Evolutionary conservation across 23 tunicate species (phyloP), one percentile per base, ranked within the genome.

Genomic region (Trididemnum miniatum): DNA sequence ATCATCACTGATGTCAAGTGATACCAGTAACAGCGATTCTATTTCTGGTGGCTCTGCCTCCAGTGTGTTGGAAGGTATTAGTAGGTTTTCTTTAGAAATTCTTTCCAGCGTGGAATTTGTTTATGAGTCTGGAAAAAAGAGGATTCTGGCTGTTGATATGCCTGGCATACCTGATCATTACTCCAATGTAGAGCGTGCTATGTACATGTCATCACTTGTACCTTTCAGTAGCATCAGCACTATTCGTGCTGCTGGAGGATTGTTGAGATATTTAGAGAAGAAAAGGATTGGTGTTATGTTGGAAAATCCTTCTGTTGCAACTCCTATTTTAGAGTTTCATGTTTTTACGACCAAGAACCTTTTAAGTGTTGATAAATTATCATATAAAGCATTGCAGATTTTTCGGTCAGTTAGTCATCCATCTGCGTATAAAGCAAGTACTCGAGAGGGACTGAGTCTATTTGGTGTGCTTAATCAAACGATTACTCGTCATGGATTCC

Each of bases 401-500:
- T 93, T 93, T 54, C 65, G 74, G 39, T 57, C 75, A 79, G 80
- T 88, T 0, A 76, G 80, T 66, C 98, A 93, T 40, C 98, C 98
- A 1, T 84, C 98, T 20, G 89, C 86, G 1, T 84, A 57, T 28
- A 93, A 93, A 40, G 26, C 62, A 3, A 79, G 85, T 23, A 79
- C 85, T 2, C 82, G 79, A 40, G 98, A 93, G 80, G 92, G 98
- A 34, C 65, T 93, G 29, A 93, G 98, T 84, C 63, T 93, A 25
- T 88, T 93, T 84, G 89, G 86, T 0, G 59, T 93, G 29, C 57
- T 93, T 40, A 88, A 93, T 39, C 71, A 89, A 22, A 88, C 98
- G 0, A 80, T 39, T 27, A 89, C 98, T 65, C 24, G 72, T 34
- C 65, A 77, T n/a, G 98, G 98, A 24, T 25, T 63, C 4, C 84